These are phyloP conservation scores for Mythimna vitellina DNA, from an alignment of 2,888 invertebrate genomes.

Conservation along the genomic window DNA sequence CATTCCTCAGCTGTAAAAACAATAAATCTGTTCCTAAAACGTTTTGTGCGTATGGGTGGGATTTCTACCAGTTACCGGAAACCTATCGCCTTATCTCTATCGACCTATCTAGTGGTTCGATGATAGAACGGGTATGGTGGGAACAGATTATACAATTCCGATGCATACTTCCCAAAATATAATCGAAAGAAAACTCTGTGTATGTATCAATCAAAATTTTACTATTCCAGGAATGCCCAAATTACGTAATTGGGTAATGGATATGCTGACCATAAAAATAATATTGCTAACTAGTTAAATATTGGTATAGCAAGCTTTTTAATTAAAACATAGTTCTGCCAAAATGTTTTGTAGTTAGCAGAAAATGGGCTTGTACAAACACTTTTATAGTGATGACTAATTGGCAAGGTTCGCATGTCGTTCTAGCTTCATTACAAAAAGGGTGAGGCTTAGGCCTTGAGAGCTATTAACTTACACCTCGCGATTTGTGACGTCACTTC, in stretches of 20 bases:
- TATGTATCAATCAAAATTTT: too few relatives aligned
- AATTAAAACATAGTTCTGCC: slow-evolving; percentile 11
- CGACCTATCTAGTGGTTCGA: too few relatives aligned
- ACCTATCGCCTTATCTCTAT: too few relatives aligned
- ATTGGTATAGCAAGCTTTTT: neutral
- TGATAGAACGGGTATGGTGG: too few relatives aligned
- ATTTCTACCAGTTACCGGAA: too few relatives aligned
- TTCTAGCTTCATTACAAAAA: slow-evolving; percentile 66
- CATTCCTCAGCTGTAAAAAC: too few relatives aligned
- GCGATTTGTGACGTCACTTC: slow-evolving; percentile 48
- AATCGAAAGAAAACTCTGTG: too few relatives aligned
- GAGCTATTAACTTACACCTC: slow-evolving; percentile 52
- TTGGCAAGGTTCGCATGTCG: slow-evolving; percentile 64
- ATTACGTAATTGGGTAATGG: too few relatives aligned
- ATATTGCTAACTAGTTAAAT: neutral
- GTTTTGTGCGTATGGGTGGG: too few relatives aligned
- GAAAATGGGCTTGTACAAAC: slow-evolving; percentile 39
- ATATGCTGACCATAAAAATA: neutral
- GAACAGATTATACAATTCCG: too few relatives aligned
- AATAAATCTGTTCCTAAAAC: too few relatives aligned
- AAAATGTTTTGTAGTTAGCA: slow-evolving; percentile 19
- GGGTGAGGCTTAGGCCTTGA: slow-evolving; percentile 71
- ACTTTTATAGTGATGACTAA: slow-evolving; percentile 73
- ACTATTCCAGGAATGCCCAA: neutral
- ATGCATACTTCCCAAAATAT: too few relatives aligned